A percentile compares a stretch with the other conserved stretches of the same genome.
These are phyloP conservation scores for Microctenopoma steveboyesi DNA, from an alignment of 2,797 vertebrate species.

Conservation along the genomic window DNA sequence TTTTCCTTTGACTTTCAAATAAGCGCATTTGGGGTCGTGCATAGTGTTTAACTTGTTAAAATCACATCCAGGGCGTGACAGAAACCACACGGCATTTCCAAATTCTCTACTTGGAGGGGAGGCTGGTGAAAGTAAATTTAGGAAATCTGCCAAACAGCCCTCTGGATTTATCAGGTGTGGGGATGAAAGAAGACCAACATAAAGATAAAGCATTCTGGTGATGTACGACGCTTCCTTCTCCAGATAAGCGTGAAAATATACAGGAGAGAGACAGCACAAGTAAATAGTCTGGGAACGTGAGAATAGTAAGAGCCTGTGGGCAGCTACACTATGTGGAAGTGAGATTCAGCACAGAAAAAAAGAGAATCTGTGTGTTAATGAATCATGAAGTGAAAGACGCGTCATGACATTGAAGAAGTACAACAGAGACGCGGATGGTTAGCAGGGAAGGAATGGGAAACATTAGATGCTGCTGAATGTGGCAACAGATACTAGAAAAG, in stretches of 20 bases:
- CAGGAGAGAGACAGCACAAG: not conserved
- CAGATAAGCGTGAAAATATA: not conserved
- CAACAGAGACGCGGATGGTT: not conserved
- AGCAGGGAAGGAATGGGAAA: conserved; percentile 27
- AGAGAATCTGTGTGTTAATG: not conserved
- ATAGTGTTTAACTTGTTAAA: conserved; percentile 17
- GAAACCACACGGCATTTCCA: conserved; percentile 22
- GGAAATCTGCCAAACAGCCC: conserved; percentile 12
- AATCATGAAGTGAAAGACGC: conserved; percentile 2
- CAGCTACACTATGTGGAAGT: not conserved
- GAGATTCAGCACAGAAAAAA: not conserved
- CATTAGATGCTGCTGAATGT: conserved; percentile 21
- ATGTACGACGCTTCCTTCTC: not conserved
- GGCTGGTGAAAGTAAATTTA: conserved; percentile 9
- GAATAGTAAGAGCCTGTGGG: too few relatives aligned
- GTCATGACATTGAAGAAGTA: fast-evolving
- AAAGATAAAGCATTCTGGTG: conserved; percentile 16
- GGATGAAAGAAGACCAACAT: conserved; percentile 9
- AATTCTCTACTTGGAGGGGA: not conserved
- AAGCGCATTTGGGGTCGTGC: conserved; percentile 15
- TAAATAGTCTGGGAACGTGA: not conserved
- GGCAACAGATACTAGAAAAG: conserved; percentile 27
- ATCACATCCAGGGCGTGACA: conserved; percentile 4
- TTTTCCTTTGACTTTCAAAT: conserved; percentile 59
- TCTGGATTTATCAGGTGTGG: conserved; percentile 37